A percentile compares a stretch with the other conserved stretches of the same genome.
Evolutionary conservation across 1,140 invertebrate species (phyloP).

Genomic region (Camponotus pennsylvanicus): DNA sequence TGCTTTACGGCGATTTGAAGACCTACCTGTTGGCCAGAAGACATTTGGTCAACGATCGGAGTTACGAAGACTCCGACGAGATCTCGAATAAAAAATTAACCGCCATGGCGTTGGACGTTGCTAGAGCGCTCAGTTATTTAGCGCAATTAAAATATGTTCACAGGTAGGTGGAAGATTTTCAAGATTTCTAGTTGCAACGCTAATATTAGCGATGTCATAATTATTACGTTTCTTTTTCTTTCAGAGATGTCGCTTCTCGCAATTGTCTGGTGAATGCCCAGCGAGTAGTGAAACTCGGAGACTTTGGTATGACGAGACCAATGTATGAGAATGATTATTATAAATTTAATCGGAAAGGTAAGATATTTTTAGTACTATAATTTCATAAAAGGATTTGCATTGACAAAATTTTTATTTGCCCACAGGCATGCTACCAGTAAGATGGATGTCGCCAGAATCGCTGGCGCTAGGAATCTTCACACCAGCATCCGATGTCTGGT

Average conservation of each 20-base stretch:
- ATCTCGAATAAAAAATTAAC: slow-evolving; percentile 93
- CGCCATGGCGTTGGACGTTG: slow-evolving; percentile 94
- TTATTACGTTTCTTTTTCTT: slow-evolving; percentile 44
- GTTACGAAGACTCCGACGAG: slow-evolving; percentile 90
- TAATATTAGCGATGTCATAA: neutral
- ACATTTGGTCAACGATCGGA: slow-evolving; percentile 91
- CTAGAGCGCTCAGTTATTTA: slow-evolving; percentile 93
- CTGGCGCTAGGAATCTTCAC: slow-evolving; percentile 94
- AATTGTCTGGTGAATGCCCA: slow-evolving; percentile 96
- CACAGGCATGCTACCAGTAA: slow-evolving; percentile 93
- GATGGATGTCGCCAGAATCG: slow-evolving; percentile 97
- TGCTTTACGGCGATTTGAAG: slow-evolving; percentile 97
- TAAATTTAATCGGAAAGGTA: slow-evolving; percentile 93
- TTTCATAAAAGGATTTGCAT: neutral
- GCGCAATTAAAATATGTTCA: slow-evolving; percentile 94
- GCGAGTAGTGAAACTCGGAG: slow-evolving; percentile 94
- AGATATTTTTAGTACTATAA: slow-evolving; percentile 12
- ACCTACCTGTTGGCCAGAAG: slow-evolving; percentile 94
- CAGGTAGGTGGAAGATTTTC: slow-evolving; percentile 81
- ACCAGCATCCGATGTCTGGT: slow-evolving; percentile 94
- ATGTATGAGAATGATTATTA: slow-evolving; percentile 96
- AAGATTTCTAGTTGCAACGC: neutral
- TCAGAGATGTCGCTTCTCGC: slow-evolving; percentile 93
- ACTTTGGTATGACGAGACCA: slow-evolving; percentile 97
- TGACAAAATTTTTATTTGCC: slow-evolving; percentile 28